A percentile compares a stretch with the other conserved stretches of the same genome.
Evolutionary conservation across 2,888 invertebrate species (phyloP).

Genomic region (Drosophila barbarae): DNA sequence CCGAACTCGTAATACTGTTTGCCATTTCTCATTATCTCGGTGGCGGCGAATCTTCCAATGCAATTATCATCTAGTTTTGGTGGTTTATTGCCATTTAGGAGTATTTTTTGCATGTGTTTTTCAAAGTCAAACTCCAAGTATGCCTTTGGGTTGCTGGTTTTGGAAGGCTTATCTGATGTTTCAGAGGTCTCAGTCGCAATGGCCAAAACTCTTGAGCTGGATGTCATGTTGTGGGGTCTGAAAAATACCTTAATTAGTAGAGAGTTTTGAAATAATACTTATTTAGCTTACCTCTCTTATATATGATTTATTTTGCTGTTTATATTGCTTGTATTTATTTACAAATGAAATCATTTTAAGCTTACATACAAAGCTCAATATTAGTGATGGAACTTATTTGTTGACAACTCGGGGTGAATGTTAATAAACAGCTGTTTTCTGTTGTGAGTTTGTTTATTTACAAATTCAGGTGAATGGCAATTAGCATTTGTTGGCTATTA

Average conservation of each 20-base stretch:
- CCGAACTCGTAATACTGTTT: slow-evolving; percentile 26
- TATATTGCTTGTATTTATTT: slow-evolving; percentile 4
- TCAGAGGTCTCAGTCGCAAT: slow-evolving; percentile 1
- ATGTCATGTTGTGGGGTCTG: slow-evolving; percentile 14
- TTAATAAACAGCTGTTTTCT: neutral
- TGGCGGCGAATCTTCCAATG: neutral
- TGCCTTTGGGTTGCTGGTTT: slow-evolving; percentile 7
- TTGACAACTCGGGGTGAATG: slow-evolving; percentile 5
- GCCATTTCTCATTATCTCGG: slow-evolving; percentile 6
- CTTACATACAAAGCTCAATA: slow-evolving; percentile 4
- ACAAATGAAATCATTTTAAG: slow-evolving; percentile 10
- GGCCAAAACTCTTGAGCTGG: neutral
- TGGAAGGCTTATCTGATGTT: neutral
- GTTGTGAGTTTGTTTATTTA: neutral
- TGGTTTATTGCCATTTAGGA: slow-evolving; percentile 11
- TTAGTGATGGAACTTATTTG: slow-evolving; percentile 9
- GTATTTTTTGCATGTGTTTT: slow-evolving; percentile 8
- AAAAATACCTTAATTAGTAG: neutral
- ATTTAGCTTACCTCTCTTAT: too few relatives aligned
- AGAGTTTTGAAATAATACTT: too few relatives aligned
- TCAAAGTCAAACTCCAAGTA: slow-evolving; percentile 16
- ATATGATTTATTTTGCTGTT: neutral
- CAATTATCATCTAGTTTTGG: neutral
- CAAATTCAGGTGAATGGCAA: neutral
- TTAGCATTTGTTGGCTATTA: neutral